Evolutionary conservation across 2,888 invertebrate genomes (phyloP).

Genomic region (Emmelina monodactyla): DNA sequence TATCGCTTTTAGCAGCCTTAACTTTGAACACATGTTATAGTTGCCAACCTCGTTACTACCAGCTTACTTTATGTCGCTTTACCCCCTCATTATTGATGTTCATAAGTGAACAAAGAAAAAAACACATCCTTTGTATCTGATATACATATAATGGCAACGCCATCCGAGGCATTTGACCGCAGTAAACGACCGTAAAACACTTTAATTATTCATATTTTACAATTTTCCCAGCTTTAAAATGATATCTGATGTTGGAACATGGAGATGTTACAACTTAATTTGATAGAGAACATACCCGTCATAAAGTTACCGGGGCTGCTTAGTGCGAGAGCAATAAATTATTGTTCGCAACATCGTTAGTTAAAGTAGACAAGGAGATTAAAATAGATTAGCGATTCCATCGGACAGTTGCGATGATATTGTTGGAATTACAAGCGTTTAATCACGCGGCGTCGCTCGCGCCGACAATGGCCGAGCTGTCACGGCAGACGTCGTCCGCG

Average conservation of each 20-base stretch:
- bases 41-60: slow-evolving; percentile 48
- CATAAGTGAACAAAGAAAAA: slow-evolving; percentile 37
- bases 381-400: slow-evolving; percentile 32
- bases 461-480: slow-evolving; percentile 54
- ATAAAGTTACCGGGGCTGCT: neutral
- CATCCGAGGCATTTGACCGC: slow-evolving; percentile 10
- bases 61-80: slow-evolving; percentile 36
- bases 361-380: slow-evolving; percentile 31
- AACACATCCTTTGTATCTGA: slow-evolving; percentile 28
- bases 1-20: no score
- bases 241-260: no score
- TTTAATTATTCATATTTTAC: slow-evolving; percentile 1
- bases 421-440: slow-evolving; percentile 63
- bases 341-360: neutral
- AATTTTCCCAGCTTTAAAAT: no score
- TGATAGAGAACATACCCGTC: neutral
- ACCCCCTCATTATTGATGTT: slow-evolving; percentile 42
- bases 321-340: neutral
- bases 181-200: neutral
- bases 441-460: slow-evolving; percentile 52
- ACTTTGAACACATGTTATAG: no score
- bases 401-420: slow-evolving; percentile 52
- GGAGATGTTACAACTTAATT: no score
- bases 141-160: slow-evolving; percentile 21
- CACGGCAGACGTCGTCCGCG: slow-evolving; percentile 52